These are phyloP conservation scores for Drosophila saltans DNA, from an alignment of 1,140 invertebrate species.

Conservation along the genomic window DNA sequence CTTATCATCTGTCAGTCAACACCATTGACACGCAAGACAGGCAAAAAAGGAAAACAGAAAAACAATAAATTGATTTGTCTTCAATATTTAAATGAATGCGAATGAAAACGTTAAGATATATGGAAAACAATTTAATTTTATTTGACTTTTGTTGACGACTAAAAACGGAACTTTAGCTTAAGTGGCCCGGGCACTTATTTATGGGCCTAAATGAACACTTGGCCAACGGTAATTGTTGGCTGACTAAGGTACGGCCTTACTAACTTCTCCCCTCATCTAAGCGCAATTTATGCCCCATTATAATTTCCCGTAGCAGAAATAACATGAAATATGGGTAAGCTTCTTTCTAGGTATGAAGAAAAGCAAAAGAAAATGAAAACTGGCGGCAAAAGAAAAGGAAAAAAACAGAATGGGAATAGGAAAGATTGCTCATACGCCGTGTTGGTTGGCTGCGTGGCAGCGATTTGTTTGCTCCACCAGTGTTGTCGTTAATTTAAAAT, in stretches of 20 bases:
- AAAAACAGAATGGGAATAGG: conserved; percentile 22
- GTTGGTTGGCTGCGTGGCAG: conserved; percentile 34
- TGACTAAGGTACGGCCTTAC: neutral
- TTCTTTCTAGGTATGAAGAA: neutral
- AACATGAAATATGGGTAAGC: conserved; percentile 51
- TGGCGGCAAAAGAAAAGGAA: conserved; percentile 11
- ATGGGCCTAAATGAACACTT: conserved; percentile 56
- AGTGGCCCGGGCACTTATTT: conserved; percentile 49
- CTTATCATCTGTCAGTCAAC: conserved; percentile 6
- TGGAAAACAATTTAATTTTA: conserved; percentile 56
- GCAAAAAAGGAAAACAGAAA: neutral
- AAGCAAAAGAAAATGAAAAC: conserved; percentile 37
- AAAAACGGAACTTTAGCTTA: conserved; percentile 41
- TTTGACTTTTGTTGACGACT: conserved; percentile 57
- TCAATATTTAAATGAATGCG: conserved; percentile 45
- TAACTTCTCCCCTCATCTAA: conserved; percentile 34
- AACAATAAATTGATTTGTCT: conserved; percentile 36
- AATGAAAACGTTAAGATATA: conserved; percentile 37
- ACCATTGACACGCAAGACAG: conserved; percentile 15
- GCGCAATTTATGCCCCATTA: conserved; percentile 61
- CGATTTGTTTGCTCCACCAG: conserved; percentile 49
- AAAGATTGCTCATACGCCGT: conserved; percentile 53
- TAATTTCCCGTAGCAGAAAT: conserved; percentile 56
- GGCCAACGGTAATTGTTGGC: conserved; percentile 50
- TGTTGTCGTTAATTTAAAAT: conserved; percentile 65